Conservation (phyloP, 1,140 invertebrate species). For the Pseudomyrmex flavicornis region DNA sequence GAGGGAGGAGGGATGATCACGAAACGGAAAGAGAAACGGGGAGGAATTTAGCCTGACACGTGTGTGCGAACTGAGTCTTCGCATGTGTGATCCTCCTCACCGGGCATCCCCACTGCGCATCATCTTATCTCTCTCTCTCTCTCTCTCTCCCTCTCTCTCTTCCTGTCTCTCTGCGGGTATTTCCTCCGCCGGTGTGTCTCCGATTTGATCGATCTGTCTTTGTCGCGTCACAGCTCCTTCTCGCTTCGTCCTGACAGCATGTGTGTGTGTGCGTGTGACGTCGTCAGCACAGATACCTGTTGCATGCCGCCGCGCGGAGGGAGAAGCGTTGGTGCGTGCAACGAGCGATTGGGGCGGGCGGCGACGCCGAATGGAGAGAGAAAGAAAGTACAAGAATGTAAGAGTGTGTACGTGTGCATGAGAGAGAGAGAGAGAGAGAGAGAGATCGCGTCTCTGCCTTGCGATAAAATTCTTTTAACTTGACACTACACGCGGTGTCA, state of each 20-base stretch:
- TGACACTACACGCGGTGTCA: no score
- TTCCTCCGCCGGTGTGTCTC: slow-evolving; percentile 41
- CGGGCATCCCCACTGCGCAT: slow-evolving; percentile 3
- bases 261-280: slow-evolving; percentile 65
- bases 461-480: no score
- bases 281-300: slow-evolving; percentile 77
- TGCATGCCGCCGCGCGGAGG: slow-evolving; percentile 70
- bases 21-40: slow-evolving; percentile 38
- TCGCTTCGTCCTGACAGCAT: slow-evolving; percentile 52
- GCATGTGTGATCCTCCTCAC: slow-evolving; percentile 59
- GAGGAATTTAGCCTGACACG: slow-evolving; percentile 23
- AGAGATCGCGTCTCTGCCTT: no score
- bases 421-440: no score
- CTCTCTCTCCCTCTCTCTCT: slow-evolving; percentile 21
- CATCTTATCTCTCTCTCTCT: not conserved
- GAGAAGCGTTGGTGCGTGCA: slow-evolving; percentile 58
- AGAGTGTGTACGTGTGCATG: slow-evolving; percentile 65
- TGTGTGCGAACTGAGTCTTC: slow-evolving; percentile 58
- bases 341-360: slow-evolving; percentile 37
- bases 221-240: slow-evolving; percentile 44
- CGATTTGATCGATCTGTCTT: slow-evolving; percentile 31
- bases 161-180: slow-evolving; percentile 5
- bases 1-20: not conserved
- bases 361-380: not conserved
- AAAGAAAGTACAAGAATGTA: slow-evolving; percentile 10